Percentiles rank a stretch among this genome's conserved stretches.
Conservation (phyloP, 2,888 invertebrate species). For the Dryocosmus kuriphilus region DNA sequence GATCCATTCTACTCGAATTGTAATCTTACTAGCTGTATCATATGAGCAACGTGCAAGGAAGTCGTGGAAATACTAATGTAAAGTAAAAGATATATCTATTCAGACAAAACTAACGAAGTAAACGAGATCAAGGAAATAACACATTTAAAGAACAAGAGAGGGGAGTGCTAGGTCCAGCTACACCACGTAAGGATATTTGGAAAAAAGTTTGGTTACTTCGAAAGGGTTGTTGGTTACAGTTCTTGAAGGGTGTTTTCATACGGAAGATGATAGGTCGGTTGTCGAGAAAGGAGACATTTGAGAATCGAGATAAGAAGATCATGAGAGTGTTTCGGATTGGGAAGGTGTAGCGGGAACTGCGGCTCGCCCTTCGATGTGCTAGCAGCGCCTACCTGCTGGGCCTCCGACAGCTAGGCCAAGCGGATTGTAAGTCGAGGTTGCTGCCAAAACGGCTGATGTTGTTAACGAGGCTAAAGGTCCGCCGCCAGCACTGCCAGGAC, state of each 20-base stretch:
- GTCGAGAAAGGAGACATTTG: conserved; percentile 42
- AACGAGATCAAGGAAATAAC: conserved; percentile 56
- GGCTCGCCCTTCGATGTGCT: conserved; percentile 74
- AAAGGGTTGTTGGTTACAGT: conserved; percentile 12
- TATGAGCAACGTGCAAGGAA: conserved; percentile 37
- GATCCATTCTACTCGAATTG: conserved; percentile 11
- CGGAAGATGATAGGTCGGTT: conserved; percentile 43
- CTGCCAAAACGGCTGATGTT: conserved; percentile 75
- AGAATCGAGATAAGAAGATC: conserved; percentile 48
- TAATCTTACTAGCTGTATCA: conserved; percentile 25
- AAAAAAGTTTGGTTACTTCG: conserved; percentile 26
- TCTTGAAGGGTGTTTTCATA: conserved; percentile 5
- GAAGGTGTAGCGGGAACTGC: conserved; percentile 77
- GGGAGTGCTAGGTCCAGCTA: conserved; percentile 76
- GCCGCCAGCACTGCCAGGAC: conserved; percentile 76
- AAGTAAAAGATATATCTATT: conserved; percentile 41
- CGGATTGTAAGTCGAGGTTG: conserved; percentile 88
- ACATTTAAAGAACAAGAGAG: conserved; percentile 56
- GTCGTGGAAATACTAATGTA: conserved; percentile 31
- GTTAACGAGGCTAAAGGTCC: conserved; percentile 75
- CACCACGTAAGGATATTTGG: conserved; percentile 71
- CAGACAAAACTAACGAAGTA: conserved; percentile 62
- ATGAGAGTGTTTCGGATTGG: conserved; percentile 53
- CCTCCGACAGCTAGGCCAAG: conserved; percentile 89
- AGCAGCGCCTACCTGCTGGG: conserved; percentile 85